Evolutionary conservation across 2,888 invertebrate species (phyloP), one percentile per base, ranked within the genome.

Genomic region (Lottia scabra): DNA sequence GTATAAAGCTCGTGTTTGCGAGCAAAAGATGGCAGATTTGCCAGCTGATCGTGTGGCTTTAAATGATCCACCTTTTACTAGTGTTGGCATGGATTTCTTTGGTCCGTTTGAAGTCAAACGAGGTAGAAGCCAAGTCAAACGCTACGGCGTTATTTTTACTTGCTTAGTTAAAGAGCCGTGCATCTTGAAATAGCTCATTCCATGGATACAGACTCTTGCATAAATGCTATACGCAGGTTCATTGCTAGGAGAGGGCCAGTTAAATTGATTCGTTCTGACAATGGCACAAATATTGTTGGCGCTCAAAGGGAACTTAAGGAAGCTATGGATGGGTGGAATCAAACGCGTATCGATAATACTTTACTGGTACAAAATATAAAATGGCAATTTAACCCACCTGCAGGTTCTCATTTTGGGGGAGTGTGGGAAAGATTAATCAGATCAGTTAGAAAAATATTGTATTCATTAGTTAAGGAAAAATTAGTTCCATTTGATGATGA

Each of bases 51-150:
- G n/a, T n/a, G n/a, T 1, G 26, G 23, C 4, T 8, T 38, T 44
- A 27, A 23, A 65, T 23, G 23, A 65, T n/a, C 30, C 65, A 6
- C 65, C 74, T 30, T 77, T 77, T 65, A 43, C 67, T 63, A 23
- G 74, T 69, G 15, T 19, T 67, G 26, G n/a, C n/a, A n/a, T n/a
- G n/a, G 76, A 75, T 46, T 75, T 67, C 44, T 75, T 75, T 67
- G 75, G 72, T 6, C 70, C 74, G 4, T 76, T 67, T 65, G 10
- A 16, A 13, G 45, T 73, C 13, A 63, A 63, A 63, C 10, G n/a
- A 27, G 63, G 63, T 8, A 10, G 15, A 15, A 13, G 10, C 26
- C 23, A 8, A 26, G 63, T 63, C 26, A 63, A 63, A 63, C 63
- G 63, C n/a, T 63, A 63, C 13, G 63, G 63, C 10, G 63, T 63